Evolutionary conservation across 2,797 vertebrate species (phyloP).

Genomic region (Diplodus puntazzo): DNA sequence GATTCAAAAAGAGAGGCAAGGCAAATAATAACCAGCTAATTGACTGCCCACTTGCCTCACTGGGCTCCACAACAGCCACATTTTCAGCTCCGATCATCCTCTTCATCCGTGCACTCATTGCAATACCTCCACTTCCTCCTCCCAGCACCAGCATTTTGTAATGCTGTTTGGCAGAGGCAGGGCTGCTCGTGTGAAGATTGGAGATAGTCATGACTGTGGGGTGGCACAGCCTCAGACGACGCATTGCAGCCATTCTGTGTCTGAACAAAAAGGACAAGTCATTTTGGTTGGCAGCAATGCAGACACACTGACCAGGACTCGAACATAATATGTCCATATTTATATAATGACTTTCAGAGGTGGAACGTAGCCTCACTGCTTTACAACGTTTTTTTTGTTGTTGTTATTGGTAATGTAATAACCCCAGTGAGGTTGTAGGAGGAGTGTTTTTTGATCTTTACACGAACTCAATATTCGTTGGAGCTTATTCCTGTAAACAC

Average conservation of each 20-base stretch:
- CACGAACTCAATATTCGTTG: too few species aligned
- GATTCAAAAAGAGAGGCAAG: neutral
- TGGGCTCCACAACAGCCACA: slow-evolving; percentile 94
- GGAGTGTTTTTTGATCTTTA: too few species aligned
- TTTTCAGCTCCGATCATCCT: slow-evolving; percentile 91
- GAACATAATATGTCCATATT: neutral
- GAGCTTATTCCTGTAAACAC: too few species aligned
- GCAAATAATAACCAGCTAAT: neutral
- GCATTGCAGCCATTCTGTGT: slow-evolving; percentile 74
- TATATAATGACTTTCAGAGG: too few species aligned
- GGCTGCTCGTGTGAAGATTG: slow-evolving; percentile 84
- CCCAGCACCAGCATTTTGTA: slow-evolving; percentile 94
- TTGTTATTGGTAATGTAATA: too few species aligned
- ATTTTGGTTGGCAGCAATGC: slow-evolving; percentile 5
- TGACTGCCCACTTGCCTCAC: slow-evolving; percentile 81
- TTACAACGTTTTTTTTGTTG: neutral
- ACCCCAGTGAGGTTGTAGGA: too few species aligned
- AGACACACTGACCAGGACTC: neutral
- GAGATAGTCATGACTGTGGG: slow-evolving; percentile 35
- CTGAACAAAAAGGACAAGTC: slow-evolving; percentile 3
- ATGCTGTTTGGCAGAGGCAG: slow-evolving; percentile 84
- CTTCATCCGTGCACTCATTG: slow-evolving; percentile 96
- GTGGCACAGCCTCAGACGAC: slow-evolving; percentile 59
- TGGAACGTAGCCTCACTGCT: too few species aligned
- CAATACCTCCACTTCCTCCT: slow-evolving; percentile 92